Evolutionary conservation across 2,113 vertebrate genomes (phyloP).

Genomic region (Misgurnus anguillicaudatus): DNA sequence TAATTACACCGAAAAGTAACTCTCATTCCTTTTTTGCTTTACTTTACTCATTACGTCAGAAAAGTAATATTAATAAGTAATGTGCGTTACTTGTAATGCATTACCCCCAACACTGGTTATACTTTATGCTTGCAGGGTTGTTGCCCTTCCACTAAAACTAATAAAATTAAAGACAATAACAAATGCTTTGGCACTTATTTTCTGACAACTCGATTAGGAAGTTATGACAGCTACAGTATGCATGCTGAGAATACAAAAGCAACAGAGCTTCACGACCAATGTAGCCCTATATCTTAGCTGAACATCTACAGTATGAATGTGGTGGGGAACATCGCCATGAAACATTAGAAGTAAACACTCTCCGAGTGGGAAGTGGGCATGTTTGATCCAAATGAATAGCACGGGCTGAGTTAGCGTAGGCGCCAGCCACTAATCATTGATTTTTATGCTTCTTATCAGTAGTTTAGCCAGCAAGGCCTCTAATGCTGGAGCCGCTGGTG

Average conservation of each 20-base stretch:
- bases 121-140: no score
- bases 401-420: constrained; percentile 40
- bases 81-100: no score
- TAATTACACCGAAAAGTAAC: no score
- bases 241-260: neutral
- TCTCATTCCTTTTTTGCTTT: no score
- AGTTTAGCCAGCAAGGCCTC: constrained; percentile 36
- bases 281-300: neutral
- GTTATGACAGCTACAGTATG: neutral
- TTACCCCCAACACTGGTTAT: no score
- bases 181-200: no score
- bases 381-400: constrained; percentile 49
- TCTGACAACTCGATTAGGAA: no score
- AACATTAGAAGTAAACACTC: constrained; percentile 35
- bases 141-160: no score
- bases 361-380: constrained; percentile 31
- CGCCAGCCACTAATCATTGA: constrained; percentile 50
- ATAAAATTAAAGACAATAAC: no score
- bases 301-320: constrained; percentile 25
- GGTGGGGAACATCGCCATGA: constrained; percentile 37
- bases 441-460: constrained; percentile 43
- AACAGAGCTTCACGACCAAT: neutral
- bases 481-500: constrained; percentile 29
- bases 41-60: no score
- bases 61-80: no score